Evolutionary conservation across 2,888 invertebrate species (phyloP), one percentile per base, ranked within the genome.

Genomic region (Xestia sexstrigata): DNA sequence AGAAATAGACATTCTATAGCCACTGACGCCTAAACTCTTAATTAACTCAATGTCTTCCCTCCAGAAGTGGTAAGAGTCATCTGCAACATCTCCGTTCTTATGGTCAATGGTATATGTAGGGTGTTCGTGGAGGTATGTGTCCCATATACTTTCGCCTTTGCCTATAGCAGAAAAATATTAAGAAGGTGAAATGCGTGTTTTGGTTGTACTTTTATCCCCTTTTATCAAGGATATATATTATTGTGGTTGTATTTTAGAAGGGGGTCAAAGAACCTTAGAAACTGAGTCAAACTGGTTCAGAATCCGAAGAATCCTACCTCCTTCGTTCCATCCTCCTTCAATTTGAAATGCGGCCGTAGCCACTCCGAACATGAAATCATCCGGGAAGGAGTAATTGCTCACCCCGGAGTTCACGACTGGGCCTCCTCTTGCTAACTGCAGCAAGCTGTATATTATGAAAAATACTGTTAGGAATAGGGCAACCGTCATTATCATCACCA

Each of bases 21-120:
- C 23, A 26, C 26, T 39, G 6, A 76, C 65, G 13, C 78, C 69
- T 69, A 77, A 78, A 52, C 97, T 95, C 81, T 96, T 95, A 1
- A 98, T 90, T 93, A 97, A 96, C 82, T 96, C 92, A 0, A 98
- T 96, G 88, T 98, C 98, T 52, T 97, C 96, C 85, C 95, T 97
- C 88, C 97, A 98, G 88, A 97, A 97, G 91, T 98, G 97, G 90
- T 98, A 98, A 7, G 98, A 98, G 91, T 98, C 98, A 60, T 98
- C 97, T 1, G 98, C 97, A 0, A 97, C 92, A 85, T 98, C 97
- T 0, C 97, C 98, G 74, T 97, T 98, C 0, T 96, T 96, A 2
- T 93, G 88, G 79, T 97, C 97, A 0, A 86, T 82, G 0, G 98
- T 96, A 70, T 93, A 95, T 20, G 97, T 94, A 0, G 97, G 97